Evolutionary conservation across 2,888 invertebrate species (phyloP).

Genomic region (Hyposoter dolosus): DNA sequence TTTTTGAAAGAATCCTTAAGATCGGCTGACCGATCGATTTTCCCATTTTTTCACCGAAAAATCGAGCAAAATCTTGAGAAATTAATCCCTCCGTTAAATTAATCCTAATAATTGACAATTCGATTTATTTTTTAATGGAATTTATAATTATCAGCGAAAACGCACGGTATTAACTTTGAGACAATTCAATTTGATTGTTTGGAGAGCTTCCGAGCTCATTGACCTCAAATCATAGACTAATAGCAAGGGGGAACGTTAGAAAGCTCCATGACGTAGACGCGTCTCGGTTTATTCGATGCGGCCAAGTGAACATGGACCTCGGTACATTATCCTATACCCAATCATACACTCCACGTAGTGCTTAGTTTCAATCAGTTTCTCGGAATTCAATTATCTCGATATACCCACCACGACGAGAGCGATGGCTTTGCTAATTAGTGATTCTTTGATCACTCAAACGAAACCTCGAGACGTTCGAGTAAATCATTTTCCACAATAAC

Average conservation of each 20-base stretch:
- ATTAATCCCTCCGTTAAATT: no score
- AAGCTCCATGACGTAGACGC: constrained; percentile 17
- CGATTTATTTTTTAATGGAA: no score
- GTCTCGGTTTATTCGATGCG: background rate
- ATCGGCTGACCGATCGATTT: no score
- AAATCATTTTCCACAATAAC: no score
- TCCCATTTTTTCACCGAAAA: no score
- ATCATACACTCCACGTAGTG: background rate
- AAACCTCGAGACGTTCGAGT: no score
- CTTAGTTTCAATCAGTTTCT: constrained; percentile 18
- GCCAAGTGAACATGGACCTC: background rate
- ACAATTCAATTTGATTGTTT: background rate
- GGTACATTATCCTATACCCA: constrained; percentile 14
- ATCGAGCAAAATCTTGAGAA: no score
- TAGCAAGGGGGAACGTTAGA: background rate
- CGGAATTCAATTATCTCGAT: constrained; percentile 7
- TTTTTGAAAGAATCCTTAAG: no score
- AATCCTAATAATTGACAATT: no score
- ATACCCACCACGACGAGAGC: background rate
- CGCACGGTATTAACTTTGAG: background rate
- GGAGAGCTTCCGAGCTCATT: background rate
- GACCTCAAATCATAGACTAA: background rate
- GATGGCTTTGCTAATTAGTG: background rate
- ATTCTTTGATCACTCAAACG: background rate
- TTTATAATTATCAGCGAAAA: background rate